phyloP scores from a whole-genome alignment of 2,113 vertebrate genomes.

The Bothrops jararaca region DNA sequence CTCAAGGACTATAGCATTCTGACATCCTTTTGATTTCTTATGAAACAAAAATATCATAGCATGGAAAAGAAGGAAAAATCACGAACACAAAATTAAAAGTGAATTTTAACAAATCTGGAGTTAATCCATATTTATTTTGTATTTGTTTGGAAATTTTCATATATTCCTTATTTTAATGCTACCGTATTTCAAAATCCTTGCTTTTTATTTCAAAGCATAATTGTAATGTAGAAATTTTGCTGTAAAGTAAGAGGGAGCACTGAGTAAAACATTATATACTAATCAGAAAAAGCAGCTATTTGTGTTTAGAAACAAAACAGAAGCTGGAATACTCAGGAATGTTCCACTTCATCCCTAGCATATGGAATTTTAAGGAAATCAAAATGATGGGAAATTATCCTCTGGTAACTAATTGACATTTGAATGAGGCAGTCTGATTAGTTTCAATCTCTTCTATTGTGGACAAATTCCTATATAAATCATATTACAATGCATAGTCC shows the following conservation, averaged over 20 bases:
- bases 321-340: not conserved
- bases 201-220: not conserved
- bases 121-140: not conserved
- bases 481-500: not conserved
- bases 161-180: not conserved
- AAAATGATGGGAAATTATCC: slow-evolving; percentile 6
- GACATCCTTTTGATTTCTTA: not conserved
- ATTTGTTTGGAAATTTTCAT: not conserved
- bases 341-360: not conserved
- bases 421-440: slow-evolving; percentile 9
- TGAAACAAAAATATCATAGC: not conserved
- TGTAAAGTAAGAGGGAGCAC: not conserved
- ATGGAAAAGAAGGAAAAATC: not conserved
- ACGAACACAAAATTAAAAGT: not conserved
- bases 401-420: not conserved
- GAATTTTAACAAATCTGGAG: not conserved
- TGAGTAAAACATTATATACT: not conserved
- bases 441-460: not conserved
- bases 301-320: not conserved
- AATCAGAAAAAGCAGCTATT: not conserved
- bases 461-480: slow-evolving; percentile 1
- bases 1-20: not conserved
- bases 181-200: not conserved
- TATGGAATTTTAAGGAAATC: not conserved
- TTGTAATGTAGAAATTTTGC: not conserved